Evolutionary conservation across 2,888 invertebrate genomes (phyloP).

Genomic region (Hypomecis punctinalis): DNA sequence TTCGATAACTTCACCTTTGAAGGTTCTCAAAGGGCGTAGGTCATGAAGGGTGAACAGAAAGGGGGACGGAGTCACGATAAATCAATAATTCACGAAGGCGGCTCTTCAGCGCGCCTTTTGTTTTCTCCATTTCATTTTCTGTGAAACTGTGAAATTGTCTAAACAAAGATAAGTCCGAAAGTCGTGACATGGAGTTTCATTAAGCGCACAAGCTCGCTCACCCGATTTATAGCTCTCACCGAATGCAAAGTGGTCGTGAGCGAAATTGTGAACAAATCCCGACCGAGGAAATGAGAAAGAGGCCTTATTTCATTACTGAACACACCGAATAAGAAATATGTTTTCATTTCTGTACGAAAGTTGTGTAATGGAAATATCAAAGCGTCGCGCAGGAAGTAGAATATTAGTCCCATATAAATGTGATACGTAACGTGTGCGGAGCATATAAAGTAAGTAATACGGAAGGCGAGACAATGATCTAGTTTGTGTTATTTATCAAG

Average conservation of each 20-base stretch:
- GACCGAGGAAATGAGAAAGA: constrained; percentile 60
- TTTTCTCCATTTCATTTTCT: constrained; percentile 43
- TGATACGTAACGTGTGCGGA: constrained; percentile 34
- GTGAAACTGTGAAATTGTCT: constrained; percentile 52
- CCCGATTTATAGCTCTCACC: constrained; percentile 64
- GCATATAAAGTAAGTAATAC: constrained; percentile 35
- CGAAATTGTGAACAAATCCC: constrained; percentile 68
- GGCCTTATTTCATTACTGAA: constrained; percentile 63
- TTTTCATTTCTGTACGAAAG: constrained; percentile 51
- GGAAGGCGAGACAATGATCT: constrained; percentile 35
- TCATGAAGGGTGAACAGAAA: constrained; percentile 53
- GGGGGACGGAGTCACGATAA: constrained; percentile 51
- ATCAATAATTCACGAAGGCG: constrained; percentile 54
- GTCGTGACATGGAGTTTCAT: constrained; percentile 71
- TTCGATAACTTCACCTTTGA: constrained; percentile 47
- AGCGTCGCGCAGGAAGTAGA: constrained; percentile 33
- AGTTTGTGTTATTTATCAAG: constrained; percentile 36
- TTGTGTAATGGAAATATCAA: constrained; percentile 40
- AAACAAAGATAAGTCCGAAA: constrained; percentile 59
- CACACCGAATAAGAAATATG: constrained; percentile 58
- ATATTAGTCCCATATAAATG: constrained; percentile 37
- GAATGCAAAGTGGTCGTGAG: constrained; percentile 64
- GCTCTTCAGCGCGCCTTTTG: constrained; percentile 38
- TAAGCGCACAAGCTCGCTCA: constrained; percentile 62
- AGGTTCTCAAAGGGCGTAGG: constrained; percentile 53